phyloP scores from a whole-genome alignment of 2,797 vertebrate species.

The Catamblyrhynchus diadema region DNA sequence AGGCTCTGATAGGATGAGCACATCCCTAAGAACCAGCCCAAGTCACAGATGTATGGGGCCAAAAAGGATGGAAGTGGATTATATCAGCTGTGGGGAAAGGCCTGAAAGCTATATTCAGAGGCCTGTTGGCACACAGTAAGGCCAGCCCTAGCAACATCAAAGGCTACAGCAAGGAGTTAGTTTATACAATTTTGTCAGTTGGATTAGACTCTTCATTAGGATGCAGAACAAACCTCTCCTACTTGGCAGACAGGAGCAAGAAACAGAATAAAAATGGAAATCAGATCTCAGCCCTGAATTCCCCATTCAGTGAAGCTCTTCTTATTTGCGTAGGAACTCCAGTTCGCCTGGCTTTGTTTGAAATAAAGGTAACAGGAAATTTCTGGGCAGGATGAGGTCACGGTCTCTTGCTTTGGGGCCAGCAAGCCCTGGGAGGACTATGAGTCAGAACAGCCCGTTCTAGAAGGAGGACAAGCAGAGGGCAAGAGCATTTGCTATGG shows the following conservation, averaged over 20 bases:
- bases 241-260: conserved; percentile 60
- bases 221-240: conserved; percentile 54
- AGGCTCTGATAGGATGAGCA: neutral
- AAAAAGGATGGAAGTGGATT: neutral
- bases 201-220: conserved; percentile 70
- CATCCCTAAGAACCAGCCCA: neutral
- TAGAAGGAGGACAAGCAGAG: neutral
- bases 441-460: conserved; percentile 33
- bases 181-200: conserved; percentile 32
- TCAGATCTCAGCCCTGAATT: conserved; percentile 68
- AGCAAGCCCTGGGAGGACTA: conserved; percentile 53
- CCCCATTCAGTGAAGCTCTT: conserved; percentile 69
- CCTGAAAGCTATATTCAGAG: conserved; percentile 29
- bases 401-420: conserved; percentile 61
- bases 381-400: conserved; percentile 70
- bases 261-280: conserved; percentile 76
- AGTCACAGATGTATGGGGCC: neutral
- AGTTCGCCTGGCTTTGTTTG: conserved; percentile 58
- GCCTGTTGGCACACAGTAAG: neutral
- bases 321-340: conserved; percentile 66
- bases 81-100: neutral
- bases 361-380: conserved; percentile 78
- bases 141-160: conserved; percentile 25
- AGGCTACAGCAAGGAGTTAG: conserved; percentile 51
- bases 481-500: neutral